Evolutionary conservation across 2,113 vertebrate genomes (phyloP).

Genomic region (Perca fluviatilis): DNA sequence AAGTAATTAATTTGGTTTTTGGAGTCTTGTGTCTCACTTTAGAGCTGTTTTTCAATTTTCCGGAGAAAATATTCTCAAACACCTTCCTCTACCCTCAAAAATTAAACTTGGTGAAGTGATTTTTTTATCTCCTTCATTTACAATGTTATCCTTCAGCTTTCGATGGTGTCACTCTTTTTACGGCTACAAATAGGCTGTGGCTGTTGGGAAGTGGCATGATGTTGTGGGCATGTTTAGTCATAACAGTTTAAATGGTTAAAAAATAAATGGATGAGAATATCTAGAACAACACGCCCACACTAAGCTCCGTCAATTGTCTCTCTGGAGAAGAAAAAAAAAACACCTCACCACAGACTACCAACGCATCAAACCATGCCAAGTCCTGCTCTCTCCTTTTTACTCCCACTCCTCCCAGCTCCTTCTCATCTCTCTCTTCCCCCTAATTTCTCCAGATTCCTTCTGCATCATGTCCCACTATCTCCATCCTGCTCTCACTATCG

Average conservation of each 20-base stretch:
- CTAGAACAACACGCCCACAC: conserved; percentile 76
- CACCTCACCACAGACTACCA: conserved; percentile 58
- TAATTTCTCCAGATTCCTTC: conserved; percentile 36
- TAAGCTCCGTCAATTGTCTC: conserved; percentile 67
- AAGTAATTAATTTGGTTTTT: not conserved
- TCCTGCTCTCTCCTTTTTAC: conserved; percentile 60
- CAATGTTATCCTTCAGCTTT: conserved; percentile 8
- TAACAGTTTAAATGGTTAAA: conserved; percentile 52
- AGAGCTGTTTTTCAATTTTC: not conserved
- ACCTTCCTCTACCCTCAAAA: not conserved
- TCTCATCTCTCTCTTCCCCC: conserved; percentile 38
- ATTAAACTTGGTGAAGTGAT: conserved; percentile 1
- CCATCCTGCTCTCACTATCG: conserved; percentile 49
- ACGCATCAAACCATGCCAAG: conserved; percentile 65
- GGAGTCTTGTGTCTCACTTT: not conserved
- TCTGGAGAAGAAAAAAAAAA: conserved; percentile 48
- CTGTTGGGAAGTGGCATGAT: conserved; percentile 66
- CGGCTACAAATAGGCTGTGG: conserved; percentile 62
- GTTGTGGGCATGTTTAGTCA: conserved; percentile 72
- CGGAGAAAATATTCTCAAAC: not conserved
- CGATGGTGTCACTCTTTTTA: conserved; percentile 51
- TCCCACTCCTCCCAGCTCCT: conserved; percentile 61
- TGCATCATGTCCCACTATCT: conserved; percentile 39
- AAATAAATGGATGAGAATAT: conserved; percentile 60
- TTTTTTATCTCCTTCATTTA: not conserved